A percentile compares a stretch with the other conserved stretches of the same genome.
Conservation (phyloP, 2,797 vertebrate species). For the Fringilla coelebs region DNA sequence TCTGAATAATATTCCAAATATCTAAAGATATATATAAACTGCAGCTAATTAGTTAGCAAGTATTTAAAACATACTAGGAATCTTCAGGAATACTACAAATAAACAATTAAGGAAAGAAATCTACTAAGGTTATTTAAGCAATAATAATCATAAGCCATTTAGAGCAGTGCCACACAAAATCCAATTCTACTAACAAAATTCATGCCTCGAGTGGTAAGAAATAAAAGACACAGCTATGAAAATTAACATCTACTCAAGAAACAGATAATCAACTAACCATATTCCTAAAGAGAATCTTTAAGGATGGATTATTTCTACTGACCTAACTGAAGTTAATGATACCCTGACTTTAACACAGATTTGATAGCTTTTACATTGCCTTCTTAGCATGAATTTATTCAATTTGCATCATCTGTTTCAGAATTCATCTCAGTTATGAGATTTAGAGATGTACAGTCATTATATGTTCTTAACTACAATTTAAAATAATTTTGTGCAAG, state of each 20-base stretch:
- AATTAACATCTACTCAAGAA: neutral
- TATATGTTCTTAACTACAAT: neutral
- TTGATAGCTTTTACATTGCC: neutral
- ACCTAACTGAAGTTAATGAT: neutral
- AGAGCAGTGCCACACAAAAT: neutral
- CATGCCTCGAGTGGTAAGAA: neutral
- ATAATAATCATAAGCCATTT: neutral
- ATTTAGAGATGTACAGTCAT: neutral
- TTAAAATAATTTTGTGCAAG: neutral
- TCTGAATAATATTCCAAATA: neutral
- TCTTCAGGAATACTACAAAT: neutral
- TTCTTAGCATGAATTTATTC: neutral
- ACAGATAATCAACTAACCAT: neutral
- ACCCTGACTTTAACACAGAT: neutral
- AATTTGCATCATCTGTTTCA: neutral
- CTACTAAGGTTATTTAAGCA: neutral
- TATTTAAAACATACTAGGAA: neutral
- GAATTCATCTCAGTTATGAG: neutral
- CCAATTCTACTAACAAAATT: neutral
- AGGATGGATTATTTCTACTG: neutral
- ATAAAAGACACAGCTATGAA: neutral
- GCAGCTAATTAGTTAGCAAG: neutral
- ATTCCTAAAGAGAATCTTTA: neutral
- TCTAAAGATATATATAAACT: neutral
- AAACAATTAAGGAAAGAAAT: neutral